Evolutionary conservation across 2,888 invertebrate genomes (phyloP).

Genomic region (Anarsia innoxiella): DNA sequence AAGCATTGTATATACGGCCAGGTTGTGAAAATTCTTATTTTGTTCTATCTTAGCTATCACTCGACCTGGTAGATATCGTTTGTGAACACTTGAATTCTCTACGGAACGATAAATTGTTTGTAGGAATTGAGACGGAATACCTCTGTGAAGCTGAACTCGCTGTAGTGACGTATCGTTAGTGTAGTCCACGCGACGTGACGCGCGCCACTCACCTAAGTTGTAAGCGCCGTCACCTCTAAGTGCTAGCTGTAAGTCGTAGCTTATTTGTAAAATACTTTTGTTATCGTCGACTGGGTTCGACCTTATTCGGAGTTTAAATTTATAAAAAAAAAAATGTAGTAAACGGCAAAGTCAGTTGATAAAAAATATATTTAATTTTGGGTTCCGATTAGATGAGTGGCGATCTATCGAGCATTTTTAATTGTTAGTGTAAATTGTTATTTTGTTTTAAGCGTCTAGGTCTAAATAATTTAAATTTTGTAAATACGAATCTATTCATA

Average conservation of each 20-base stretch:
- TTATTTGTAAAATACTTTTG: conserved; percentile 70
- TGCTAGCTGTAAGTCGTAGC: conserved; percentile 60
- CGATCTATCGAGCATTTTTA: conserved; percentile 73
- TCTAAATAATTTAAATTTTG: conserved; percentile 71
- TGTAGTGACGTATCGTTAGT: conserved; percentile 44
- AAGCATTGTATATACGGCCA: conserved; percentile 69
- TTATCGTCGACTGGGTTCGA: conserved; percentile 71
- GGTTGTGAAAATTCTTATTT: conserved; percentile 69
- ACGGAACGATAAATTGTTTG: conserved; percentile 29
- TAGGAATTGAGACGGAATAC: conserved; percentile 64
- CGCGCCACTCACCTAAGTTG: conserved; percentile 41
- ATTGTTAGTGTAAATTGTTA: conserved; percentile 75
- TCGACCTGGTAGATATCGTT: conserved; percentile 43
- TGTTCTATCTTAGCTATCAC: conserved; percentile 49
- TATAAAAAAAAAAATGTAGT: conserved; percentile 49
- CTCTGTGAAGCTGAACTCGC: conserved; percentile 53
- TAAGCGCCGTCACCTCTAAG: conserved; percentile 59
- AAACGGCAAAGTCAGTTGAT: conserved; percentile 64
- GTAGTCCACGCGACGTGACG: conserved; percentile 31
- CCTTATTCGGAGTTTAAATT: conserved; percentile 72
- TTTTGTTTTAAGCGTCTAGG: conserved; percentile 72
- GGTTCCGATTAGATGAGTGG: conserved; percentile 64
- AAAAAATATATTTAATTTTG: conserved; percentile 65
- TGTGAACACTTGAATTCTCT: conserved; percentile 23
- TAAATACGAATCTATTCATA: conserved; percentile 68